Base-by-base conservation (phyloP, 2,797 vertebrate genomes). In the Arctocebus calabarensis region DNA sequence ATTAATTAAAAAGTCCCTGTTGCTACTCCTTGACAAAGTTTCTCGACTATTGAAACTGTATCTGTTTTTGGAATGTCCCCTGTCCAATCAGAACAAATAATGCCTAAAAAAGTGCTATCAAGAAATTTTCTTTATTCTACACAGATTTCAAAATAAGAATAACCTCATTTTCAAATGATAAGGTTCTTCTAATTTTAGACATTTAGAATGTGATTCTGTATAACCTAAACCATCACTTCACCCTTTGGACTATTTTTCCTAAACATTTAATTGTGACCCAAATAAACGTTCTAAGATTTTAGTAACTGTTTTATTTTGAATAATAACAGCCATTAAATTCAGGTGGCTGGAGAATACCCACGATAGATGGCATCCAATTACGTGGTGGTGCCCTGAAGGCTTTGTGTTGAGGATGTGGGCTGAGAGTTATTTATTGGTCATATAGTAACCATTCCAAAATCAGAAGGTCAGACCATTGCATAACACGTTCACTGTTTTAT, bases 301-400 rank as follows among this genome's bases (percentile, higher is more conserved):
- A 90, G 22, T 81, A 89, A 55, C 29, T 22, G 92, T 92, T 95
- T 96, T 88, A 43, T 71, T 91, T 95, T 95, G 37, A 81, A 88
- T 5, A 34, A 32, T 83, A 96, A 70, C 12, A 89, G 62, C 17
- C 94, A 83, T 79, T 96, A 83, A 68, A 95, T 83, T 83, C 55
- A 89, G 27, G 55, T 92, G 68, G 9, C 74, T 96, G 32, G 12
- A 92, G 61, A 96, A 70, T 75, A 62, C 4, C 84, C 70, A 78
- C 25, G 83, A 88, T 48, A 13, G 40, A 94, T 83, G 48, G 45
- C 16, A 91, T 97, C 73, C 62, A 94, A 94, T 96, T 96, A 95
- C 96, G 92, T 77, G 74, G 14, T 62, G 79, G 83, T 25, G 37
- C 16, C 37, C 73, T 70, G 79, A 95, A 74, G 78, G 74, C 5